phyloP scores from a whole-genome alignment of 2,888 invertebrate genomes.

The Epistrophe grossulariae region DNA sequence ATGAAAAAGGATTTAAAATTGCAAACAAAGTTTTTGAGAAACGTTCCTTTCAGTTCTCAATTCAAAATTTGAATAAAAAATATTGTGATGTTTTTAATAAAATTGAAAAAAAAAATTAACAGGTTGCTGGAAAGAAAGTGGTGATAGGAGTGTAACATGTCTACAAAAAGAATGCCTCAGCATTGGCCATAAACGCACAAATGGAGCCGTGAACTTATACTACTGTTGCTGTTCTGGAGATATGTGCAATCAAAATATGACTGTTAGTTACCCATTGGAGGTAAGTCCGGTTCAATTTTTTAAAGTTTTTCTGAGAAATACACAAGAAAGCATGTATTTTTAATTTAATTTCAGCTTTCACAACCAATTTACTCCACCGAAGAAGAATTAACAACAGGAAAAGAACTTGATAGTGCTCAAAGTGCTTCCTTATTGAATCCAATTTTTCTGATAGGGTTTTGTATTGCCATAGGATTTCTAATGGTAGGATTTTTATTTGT shows the following conservation, averaged over 20 bases:
- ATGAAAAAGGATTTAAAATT: not conserved
- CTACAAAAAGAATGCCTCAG: constrained; percentile 86
- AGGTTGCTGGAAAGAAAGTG: constrained; percentile 86
- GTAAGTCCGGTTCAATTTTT: constrained; percentile 35
- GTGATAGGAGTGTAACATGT: constrained; percentile 85
- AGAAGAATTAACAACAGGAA: not conserved
- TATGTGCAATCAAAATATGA: constrained; percentile 88
- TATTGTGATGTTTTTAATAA: not conserved
- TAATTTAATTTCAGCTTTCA: constrained; percentile 6
- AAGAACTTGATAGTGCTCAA: constrained; percentile 37
- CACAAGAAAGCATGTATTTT: not conserved
- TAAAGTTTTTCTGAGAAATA: not conserved
- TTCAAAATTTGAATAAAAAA: not conserved
- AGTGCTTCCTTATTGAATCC: constrained; percentile 72
- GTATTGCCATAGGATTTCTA: constrained; percentile 68
- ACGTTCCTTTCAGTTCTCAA: not conserved
- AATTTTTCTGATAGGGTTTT: constrained; percentile 72
- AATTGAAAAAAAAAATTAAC: not conserved
- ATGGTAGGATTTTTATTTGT: constrained; percentile 70
- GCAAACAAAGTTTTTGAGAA: not conserved
- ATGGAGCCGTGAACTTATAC: constrained; percentile 85
- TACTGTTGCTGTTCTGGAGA: constrained; percentile 93
- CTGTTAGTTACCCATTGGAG: constrained; percentile 71
- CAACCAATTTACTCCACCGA: constrained; percentile 10
- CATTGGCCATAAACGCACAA: constrained; percentile 84